These are phyloP conservation scores for Takifugu bimaculatus DNA, from an alignment of 2,113 vertebrate genomes.

Conservation along the genomic window DNA sequence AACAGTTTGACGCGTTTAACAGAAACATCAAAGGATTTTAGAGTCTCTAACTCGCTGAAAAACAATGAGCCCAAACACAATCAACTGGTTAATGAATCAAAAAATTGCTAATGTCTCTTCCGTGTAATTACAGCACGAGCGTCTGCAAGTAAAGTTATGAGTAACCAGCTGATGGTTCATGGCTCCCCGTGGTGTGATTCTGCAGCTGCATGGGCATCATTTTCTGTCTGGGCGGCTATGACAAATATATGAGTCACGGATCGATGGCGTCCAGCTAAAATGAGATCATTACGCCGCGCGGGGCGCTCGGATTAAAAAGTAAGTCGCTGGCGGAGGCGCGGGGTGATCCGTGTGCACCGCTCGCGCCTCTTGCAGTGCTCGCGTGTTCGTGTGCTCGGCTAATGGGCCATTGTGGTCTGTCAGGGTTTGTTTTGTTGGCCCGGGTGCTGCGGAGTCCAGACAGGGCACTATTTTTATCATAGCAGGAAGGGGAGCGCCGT, in stretches of 20 bases:
- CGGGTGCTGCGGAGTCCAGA: slow-evolving; percentile 54
- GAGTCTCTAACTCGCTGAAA: too few species aligned
- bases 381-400: slow-evolving; percentile 37
- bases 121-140: background rate
- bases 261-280: slow-evolving; percentile 59
- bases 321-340: slow-evolving; percentile 21
- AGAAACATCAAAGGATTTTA: too few species aligned
- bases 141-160: background rate
- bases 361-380: background rate
- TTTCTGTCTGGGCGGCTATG: slow-evolving; percentile 53
- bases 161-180: slow-evolving; percentile 7
- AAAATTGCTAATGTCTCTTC: background rate
- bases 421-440: slow-evolving; percentile 60
- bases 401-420: slow-evolving; percentile 63
- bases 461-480: slow-evolving; percentile 56
- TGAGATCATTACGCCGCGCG: slow-evolving; percentile 62
- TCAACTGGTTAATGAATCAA: background rate
- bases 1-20: too few species aligned
- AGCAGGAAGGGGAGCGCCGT: slow-evolving; percentile 35
- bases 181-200: slow-evolving; percentile 21
- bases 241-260: slow-evolving; percentile 66
- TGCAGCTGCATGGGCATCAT: slow-evolving; percentile 48
- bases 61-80: background rate
- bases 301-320: slow-evolving; percentile 58
- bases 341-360: too few species aligned